Evolutionary conservation across 2,113 vertebrate species (phyloP).

Genomic region (Mungos mungo): DNA sequence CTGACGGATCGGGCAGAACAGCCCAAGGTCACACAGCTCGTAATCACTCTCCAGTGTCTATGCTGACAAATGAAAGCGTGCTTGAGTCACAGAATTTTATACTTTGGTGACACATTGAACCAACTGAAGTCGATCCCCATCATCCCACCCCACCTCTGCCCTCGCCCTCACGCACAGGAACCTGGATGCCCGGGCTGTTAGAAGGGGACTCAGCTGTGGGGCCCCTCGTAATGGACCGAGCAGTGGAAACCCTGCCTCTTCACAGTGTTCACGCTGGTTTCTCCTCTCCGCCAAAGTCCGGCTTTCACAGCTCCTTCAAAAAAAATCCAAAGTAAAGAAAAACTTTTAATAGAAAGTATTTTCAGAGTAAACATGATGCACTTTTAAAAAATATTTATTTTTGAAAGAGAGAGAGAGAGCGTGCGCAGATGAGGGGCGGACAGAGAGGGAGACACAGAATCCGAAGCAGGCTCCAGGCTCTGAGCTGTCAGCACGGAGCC

Average conservation of each 20-base stretch:
- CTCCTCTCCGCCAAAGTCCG: background rate
- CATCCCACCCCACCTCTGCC: too few relatives aligned
- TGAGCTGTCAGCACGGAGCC: too few relatives aligned
- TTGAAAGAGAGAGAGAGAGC: too few relatives aligned
- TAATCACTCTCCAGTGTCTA: background rate
- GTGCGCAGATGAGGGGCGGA: too few relatives aligned
- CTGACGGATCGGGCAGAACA: background rate
- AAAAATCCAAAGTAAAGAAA: background rate
- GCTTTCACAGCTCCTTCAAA: background rate
- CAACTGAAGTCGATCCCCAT: background rate
- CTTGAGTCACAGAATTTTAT: background rate
- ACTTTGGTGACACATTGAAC: background rate
- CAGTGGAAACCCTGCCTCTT: background rate
- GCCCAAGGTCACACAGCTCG: background rate
- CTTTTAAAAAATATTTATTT: background rate
- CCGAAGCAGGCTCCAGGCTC: too few relatives aligned
- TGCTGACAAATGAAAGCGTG: background rate
- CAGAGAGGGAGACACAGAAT: too few relatives aligned
- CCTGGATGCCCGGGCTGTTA: rapidly evolving
- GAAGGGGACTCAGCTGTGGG: background rate
- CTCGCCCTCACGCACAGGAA: background rate
- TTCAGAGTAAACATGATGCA: background rate
- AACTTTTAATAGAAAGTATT: background rate
- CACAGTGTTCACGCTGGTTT: background rate
- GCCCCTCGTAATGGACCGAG: background rate